Conservation (phyloP, 1,140 invertebrate species). For the Oryctes rhinoceros region DNA sequence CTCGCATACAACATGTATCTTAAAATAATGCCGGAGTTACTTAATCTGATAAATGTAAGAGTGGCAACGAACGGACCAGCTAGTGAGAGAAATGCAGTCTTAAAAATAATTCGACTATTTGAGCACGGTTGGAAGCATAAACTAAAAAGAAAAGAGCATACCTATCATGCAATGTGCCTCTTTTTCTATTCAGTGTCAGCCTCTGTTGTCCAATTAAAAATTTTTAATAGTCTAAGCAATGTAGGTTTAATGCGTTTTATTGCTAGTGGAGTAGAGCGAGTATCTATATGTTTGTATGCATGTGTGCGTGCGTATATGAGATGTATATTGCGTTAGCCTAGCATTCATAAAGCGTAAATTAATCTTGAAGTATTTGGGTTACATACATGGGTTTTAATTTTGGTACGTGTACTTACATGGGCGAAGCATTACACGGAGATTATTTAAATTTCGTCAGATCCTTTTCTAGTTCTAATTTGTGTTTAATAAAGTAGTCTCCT, state of each 20-base stretch:
- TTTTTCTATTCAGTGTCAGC: conserved; percentile 29
- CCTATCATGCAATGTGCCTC: conserved; percentile 2
- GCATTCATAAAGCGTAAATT: conserved; percentile 29
- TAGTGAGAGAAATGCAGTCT: conserved; percentile 33
- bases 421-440: background rate
- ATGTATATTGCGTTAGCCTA: conserved; percentile 17
- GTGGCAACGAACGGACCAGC: conserved; percentile 25
- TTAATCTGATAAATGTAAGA: conserved; percentile 32
- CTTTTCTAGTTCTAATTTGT: conserved; percentile 7
- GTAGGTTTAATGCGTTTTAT: conserved; percentile 30
- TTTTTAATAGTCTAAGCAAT: conserved; percentile 36
- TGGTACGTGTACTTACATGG: conserved; percentile 15
- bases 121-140: conserved; percentile 27
- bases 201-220: conserved; percentile 34
- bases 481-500: background rate
- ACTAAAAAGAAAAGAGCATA: conserved; percentile 17
- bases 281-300: background rate
- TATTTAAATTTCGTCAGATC: conserved; percentile 22
- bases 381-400: conserved; percentile 32
- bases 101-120: conserved; percentile 33
- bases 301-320: background rate
- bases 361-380: conserved; percentile 32
- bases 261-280: conserved; percentile 12
- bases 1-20: conserved; percentile 27
- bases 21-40: conserved; percentile 32